Conservation (phyloP, 2,797 vertebrate genomes). For the Esox masquinongy region DNA sequence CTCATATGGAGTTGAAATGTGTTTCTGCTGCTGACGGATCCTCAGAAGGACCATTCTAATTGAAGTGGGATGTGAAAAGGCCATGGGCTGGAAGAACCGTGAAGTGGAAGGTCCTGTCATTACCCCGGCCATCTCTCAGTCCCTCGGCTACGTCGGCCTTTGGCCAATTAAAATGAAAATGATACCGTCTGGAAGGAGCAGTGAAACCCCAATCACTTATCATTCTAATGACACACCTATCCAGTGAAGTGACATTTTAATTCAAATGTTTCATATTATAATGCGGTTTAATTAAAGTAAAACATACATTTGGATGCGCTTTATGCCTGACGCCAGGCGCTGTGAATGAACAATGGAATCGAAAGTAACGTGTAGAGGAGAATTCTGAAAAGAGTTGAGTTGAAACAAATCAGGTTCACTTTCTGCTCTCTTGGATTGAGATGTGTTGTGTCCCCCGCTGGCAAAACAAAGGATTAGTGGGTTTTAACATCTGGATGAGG, state of each 20-base stretch:
- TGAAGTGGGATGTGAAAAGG: not conserved
- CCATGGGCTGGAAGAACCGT: constrained; percentile 23
- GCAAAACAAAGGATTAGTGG: constrained; percentile 37
- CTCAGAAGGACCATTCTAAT: not conserved
- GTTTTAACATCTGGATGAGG: constrained; percentile 39
- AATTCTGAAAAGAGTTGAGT: constrained; percentile 30
- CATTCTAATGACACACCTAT: constrained; percentile 35
- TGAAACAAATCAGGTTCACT: constrained; percentile 26
- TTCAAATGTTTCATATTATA: constrained; percentile 47
- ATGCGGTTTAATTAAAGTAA: constrained; percentile 24
- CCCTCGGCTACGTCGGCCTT: constrained; percentile 3
- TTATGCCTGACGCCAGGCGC: constrained; percentile 17
- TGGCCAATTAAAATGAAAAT: constrained; percentile 48
- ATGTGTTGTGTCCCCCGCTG: constrained; percentile 30
- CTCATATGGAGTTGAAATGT: not conserved
- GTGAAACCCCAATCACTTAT: constrained; percentile 23
- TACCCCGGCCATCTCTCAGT: not conserved
- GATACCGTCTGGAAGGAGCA: constrained; percentile 41
- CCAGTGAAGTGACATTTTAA: constrained; percentile 54
- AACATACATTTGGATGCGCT: constrained; percentile 37
- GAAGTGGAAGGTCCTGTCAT: constrained; percentile 23
- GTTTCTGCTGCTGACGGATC: not conserved
- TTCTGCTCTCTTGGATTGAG: constrained; percentile 47
- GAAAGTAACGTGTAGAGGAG: constrained; percentile 29
- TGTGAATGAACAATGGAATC: constrained; percentile 16